A percentile compares a stretch with the other conserved stretches of the same genome.
Conservation (phyloP, 2,888 invertebrate genomes). For the Stomorhina lunata region DNA sequence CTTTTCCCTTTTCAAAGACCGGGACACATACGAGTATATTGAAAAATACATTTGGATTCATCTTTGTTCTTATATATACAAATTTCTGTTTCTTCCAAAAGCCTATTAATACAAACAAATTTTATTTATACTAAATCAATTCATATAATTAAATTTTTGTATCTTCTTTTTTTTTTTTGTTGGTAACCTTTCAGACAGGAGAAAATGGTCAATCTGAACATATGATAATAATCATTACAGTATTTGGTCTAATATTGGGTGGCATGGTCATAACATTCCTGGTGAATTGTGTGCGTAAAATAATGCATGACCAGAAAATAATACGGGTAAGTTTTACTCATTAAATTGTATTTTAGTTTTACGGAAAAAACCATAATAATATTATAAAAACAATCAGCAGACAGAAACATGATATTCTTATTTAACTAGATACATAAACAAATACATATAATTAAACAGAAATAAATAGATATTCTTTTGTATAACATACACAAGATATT, state of each 20-base stretch:
- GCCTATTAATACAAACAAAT: no score
- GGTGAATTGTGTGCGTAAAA: conserved; percentile 92
- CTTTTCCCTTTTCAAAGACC: no score
- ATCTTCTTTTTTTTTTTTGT: conserved; percentile 5
- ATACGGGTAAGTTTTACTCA: conserved; percentile 86
- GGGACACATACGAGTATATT: no score
- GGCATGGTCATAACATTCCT: conserved; percentile 94
- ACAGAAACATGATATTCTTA: background rate
- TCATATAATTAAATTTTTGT: background rate
- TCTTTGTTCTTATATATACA: no score
- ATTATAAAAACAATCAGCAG: background rate
- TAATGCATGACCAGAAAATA: conserved; percentile 91
- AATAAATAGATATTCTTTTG: no score
- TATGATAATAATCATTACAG: conserved; percentile 91
- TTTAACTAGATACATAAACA: background rate
- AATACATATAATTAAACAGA: no score
- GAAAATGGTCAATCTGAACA: conserved; percentile 83
- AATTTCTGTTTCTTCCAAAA: no score
- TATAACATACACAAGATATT: background rate
- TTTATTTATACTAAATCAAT: no score
- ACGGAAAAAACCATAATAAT: no score
- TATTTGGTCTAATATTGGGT: conserved; percentile 91
- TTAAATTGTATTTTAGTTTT: background rate
- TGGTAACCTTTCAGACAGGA: conserved; percentile 70
- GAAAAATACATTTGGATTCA: no score